Conservation (phyloP, 2,888 invertebrate species). For the Oscheius sp. region DNA sequence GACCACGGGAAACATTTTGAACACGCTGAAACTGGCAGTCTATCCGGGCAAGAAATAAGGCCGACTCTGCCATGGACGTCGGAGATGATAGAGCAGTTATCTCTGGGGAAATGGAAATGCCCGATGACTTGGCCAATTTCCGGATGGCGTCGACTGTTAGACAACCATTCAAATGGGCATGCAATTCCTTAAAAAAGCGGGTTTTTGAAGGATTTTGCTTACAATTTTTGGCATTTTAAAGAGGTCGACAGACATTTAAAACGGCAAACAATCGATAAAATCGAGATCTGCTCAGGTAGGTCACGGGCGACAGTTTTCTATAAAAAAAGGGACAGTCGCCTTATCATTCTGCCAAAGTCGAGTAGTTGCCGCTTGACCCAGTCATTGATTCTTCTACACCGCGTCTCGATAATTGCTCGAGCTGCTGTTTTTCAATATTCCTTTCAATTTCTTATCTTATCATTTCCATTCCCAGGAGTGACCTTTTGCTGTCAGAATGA, state of each 20-base stretch:
- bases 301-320: no score
- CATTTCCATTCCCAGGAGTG: background rate
- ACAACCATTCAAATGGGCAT: slow-evolving; percentile 53
- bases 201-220: background rate
- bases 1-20: slow-evolving; percentile 45
- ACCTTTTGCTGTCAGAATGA: background rate
- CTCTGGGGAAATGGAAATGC: background rate
- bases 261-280: no score
- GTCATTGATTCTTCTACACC: no score
- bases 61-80: slow-evolving; percentile 32
- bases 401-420: no score
- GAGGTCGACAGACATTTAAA: background rate
- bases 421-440: no score
- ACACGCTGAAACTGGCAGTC: slow-evolving; percentile 29
- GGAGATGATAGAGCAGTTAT: slow-evolving; percentile 9
- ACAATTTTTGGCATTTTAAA: slow-evolving; percentile 7
- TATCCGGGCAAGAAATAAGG: background rate
- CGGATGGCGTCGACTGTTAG: slow-evolving; percentile 40
- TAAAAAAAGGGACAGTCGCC: no score
- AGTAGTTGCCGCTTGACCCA: no score
- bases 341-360: no score
- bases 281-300: no score
- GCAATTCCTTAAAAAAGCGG: slow-evolving; percentile 39
- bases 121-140: slow-evolving; percentile 23
- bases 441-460: background rate